phyloP scores from a whole-genome alignment of 2,797 vertebrate genomes.

The Dicrostonyx torquatus region DNA sequence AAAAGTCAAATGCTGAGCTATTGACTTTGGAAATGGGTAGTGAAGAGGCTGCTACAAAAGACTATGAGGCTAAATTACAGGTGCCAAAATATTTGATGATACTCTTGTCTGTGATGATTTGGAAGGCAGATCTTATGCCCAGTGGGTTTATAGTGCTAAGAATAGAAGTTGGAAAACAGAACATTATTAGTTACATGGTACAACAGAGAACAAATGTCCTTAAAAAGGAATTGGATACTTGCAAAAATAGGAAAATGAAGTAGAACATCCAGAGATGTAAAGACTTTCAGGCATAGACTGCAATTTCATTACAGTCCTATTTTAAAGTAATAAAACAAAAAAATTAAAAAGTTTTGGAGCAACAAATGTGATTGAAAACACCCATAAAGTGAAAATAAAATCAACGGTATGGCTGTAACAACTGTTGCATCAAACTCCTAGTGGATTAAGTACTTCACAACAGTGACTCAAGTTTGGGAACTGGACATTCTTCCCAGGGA shows the following conservation, averaged over 20 bases:
- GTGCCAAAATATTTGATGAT: neutral
- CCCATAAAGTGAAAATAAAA: neutral
- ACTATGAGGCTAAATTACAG: neutral
- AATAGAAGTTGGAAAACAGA: neutral
- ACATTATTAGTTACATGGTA: neutral
- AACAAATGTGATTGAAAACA: conserved; percentile 15
- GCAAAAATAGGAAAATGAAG: neutral
- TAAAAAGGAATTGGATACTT: neutral
- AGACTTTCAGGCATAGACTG: neutral
- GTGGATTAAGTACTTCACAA: neutral
- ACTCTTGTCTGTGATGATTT: neutral
- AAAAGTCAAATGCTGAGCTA: neutral
- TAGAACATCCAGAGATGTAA: neutral
- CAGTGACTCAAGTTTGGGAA: neutral
- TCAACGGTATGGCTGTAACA: neutral
- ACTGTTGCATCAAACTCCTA: conserved; percentile 1
- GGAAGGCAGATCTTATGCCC: neutral
- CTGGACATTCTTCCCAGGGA: neutral
- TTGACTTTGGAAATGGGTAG: neutral
- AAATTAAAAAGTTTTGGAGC: neutral
- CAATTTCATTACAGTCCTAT: neutral
- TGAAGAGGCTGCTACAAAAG: neutral
- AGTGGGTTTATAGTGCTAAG: neutral
- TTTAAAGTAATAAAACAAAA: neutral
- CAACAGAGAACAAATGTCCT: neutral